These are phyloP conservation scores for Galbula dea DNA, from an alignment of 2,113 vertebrate genomes.

Conservation along the genomic window DNA sequence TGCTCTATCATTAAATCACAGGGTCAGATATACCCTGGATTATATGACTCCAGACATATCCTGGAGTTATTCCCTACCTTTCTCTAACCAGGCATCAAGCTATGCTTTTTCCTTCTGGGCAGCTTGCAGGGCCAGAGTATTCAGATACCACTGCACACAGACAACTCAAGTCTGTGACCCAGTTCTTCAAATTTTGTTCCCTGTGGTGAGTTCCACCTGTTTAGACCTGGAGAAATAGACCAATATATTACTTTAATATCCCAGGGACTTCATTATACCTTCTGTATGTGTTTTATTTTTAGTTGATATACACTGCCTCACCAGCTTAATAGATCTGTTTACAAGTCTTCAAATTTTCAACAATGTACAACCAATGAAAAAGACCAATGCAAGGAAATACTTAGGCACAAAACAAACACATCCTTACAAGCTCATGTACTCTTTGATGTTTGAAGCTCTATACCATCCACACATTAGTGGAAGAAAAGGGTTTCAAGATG, in stretches of 20 bases:
- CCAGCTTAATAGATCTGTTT: not conserved
- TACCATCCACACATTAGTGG: not conserved
- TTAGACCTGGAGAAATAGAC: not conserved
- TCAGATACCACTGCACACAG: not conserved
- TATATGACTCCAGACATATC: too few species aligned
- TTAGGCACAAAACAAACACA: not conserved
- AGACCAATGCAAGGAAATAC: not conserved
- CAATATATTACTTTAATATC: not conserved
- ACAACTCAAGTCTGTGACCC: not conserved
- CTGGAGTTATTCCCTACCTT: not conserved
- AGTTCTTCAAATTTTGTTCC: not conserved
- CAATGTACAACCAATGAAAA: not conserved
- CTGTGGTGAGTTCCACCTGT: not conserved
- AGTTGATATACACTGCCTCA: not conserved
- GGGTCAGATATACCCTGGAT: not conserved
- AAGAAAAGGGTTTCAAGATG: not conserved
- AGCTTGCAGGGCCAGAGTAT: not conserved
- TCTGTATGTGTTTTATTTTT: not conserved
- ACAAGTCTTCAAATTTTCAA: not conserved
- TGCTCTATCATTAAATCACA: not conserved
- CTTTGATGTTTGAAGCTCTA: not conserved
- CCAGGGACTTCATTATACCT: not conserved
- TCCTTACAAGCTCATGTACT: not conserved
- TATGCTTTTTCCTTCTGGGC: not conserved
- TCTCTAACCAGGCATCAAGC: not conserved